Evolutionary conservation across 2,888 invertebrate species (phyloP).

Genomic region (Amaurobius ferox): DNA sequence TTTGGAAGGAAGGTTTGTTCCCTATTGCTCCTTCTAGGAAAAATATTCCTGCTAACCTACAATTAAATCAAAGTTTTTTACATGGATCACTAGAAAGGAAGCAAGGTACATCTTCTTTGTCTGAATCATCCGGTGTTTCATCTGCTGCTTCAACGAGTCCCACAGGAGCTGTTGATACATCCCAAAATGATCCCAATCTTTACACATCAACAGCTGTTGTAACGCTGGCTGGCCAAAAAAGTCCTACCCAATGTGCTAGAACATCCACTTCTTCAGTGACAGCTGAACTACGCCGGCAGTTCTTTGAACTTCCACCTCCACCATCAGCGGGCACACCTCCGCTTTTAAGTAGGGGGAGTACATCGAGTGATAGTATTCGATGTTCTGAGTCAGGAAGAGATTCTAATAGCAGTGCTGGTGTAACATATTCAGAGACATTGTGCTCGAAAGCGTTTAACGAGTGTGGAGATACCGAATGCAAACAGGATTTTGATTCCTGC

Average conservation of each 20-base stretch:
- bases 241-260: slow-evolving; percentile 27
- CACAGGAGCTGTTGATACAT: slow-evolving; percentile 30
- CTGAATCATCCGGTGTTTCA: slow-evolving; percentile 66
- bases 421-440: neutral
- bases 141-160: slow-evolving; percentile 67
- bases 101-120: slow-evolving; percentile 41
- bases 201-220: slow-evolving; percentile 66
- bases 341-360: neutral
- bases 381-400: slow-evolving; percentile 17
- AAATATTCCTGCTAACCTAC: slow-evolving; percentile 50
- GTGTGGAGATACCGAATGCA: slow-evolving; percentile 6
- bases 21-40: slow-evolving; percentile 65
- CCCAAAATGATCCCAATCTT: slow-evolving; percentile 43
- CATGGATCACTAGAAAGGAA: slow-evolving; percentile 42
- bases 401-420: neutral
- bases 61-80: slow-evolving; percentile 58
- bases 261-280: slow-evolving; percentile 54
- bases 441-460: neutral
- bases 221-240: slow-evolving; percentile 58
- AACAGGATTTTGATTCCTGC: slow-evolving; percentile 20
- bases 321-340: slow-evolving; percentile 20
- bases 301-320: slow-evolving; percentile 58
- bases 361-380: neutral
- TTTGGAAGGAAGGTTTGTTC: slow-evolving; percentile 36
- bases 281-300: slow-evolving; percentile 62